These are phyloP conservation scores for Microvelia longipes DNA, from an alignment of 1,140 invertebrate genomes.

Conservation along the genomic window DNA sequence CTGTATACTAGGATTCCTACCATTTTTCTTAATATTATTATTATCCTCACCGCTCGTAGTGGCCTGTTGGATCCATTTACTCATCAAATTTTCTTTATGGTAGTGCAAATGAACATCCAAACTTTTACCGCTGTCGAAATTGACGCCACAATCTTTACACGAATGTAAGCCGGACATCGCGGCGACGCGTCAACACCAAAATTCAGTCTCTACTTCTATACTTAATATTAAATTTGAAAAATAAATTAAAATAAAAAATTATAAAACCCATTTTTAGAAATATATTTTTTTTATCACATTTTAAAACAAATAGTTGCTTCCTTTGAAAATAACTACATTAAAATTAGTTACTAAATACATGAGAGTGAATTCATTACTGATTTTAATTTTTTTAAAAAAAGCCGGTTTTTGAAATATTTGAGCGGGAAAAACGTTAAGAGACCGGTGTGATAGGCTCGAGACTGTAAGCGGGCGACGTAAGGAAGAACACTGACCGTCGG, in stretches of 20 bases:
- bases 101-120: conserved; percentile 62
- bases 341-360: too few relatives aligned
- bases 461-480: too few relatives aligned
- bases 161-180: conserved; percentile 1
- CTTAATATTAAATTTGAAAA: neutral
- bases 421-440: too few relatives aligned
- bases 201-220: conserved; percentile 4
- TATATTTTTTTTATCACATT: too few relatives aligned
- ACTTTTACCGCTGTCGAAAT: conserved; percentile 53
- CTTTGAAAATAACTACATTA: too few relatives aligned
- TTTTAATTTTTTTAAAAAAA: too few relatives aligned
- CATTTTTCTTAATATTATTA: conserved; percentile 42
- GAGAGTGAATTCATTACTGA: too few relatives aligned
- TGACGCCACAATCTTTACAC: conserved; percentile 56
- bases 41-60: conserved; percentile 22
- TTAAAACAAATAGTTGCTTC: too few relatives aligned
- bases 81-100: conserved; percentile 57
- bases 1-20: conserved; percentile 21
- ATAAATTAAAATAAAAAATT: neutral
- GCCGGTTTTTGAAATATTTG: too few relatives aligned
- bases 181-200: neutral
- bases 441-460: too few relatives aligned
- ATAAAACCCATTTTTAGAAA: neutral
- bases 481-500: too few relatives aligned
- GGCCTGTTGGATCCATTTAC: conserved; percentile 52